Base-by-base conservation (phyloP, 2,888 invertebrate species). In the Girardia tigrina region DNA sequence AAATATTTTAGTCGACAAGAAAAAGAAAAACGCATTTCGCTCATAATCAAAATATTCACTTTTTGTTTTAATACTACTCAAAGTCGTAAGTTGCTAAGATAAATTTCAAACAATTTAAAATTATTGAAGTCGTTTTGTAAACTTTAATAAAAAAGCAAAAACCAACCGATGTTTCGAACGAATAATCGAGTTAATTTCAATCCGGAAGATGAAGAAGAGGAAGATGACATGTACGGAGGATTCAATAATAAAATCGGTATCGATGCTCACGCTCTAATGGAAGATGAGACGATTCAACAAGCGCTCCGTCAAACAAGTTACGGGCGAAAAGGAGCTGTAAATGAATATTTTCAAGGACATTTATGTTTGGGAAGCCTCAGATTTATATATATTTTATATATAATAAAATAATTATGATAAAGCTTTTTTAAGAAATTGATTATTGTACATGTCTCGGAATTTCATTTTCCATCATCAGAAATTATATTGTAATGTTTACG, bases 201-300 rank as follows among this genome's bases (percentile, higher is more conserved):
- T n/a, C 56, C 56, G 4, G 56, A 56, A 56, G 56, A 56, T n/a
- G 56, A 56, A 56, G 56, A 56, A 6, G 56, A 56, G n/a, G 56
- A 56, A 6, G 56, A 56, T 56, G 56, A 56, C 23, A 56, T 56
- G 56, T 56, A 56, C 23, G 56, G 8, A 12, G 56, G 56, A 12
- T 56, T 56, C n/a, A 56, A 56, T 56, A 56, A n/a, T 12, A 56
- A 56, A 56, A 56, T 56, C 2, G 56, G 56, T 20, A 56, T 56
- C 4, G 56, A 56, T 56, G 56, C 56, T 56, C 56, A 56, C n/a
- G n/a, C 56, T 6, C 23, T 56, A 56, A 20, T 56, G n/a, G 56
- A 56, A 56, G 23, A 56, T 56, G 56, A 56, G 23, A 56, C n/a
- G n/a, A 56, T 56, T 56, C 56, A 56, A 16, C 56, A 56, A 16